Conservation (phyloP, 2,888 invertebrate genomes). For the Amphipoea oculea region DNA sequence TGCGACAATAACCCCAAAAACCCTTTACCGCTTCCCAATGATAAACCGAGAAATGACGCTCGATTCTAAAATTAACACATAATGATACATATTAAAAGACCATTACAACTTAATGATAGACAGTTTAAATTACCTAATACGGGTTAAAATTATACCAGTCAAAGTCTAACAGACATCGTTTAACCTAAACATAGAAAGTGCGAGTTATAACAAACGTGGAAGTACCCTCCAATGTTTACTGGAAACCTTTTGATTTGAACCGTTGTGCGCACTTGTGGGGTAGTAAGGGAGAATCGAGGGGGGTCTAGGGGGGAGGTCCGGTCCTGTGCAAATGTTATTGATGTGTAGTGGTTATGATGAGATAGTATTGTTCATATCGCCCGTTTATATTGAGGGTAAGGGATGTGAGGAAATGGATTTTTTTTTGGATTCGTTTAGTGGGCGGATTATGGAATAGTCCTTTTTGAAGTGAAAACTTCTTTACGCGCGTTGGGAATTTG, state of each 20-base stretch:
- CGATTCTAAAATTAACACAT: conserved; percentile 6
- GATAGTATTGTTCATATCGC: conserved; percentile 77
- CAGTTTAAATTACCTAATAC: conserved; percentile 20
- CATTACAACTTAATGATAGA: conserved; percentile 23
- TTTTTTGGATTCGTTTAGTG: conserved; percentile 39
- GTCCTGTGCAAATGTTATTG: conserved; percentile 80
- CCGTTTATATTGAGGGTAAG: conserved; percentile 72
- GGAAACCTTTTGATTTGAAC: conserved; percentile 78
- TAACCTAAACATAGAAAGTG: conserved; percentile 52
- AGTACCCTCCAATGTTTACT: conserved; percentile 75
- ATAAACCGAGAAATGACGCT: neutral
- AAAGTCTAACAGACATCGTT: conserved; percentile 39
- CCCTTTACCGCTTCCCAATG: neutral
- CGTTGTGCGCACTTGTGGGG: conserved; percentile 77
- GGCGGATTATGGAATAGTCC: neutral
- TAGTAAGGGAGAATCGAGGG: conserved; percentile 40
- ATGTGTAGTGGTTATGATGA: conserved; percentile 73
- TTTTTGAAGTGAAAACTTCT: neutral
- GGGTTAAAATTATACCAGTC: conserved; percentile 21
- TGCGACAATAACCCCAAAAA: neutral
- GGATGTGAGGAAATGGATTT: conserved; percentile 46
- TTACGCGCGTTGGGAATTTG: too few relatives aligned
- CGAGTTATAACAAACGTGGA: conserved; percentile 69
- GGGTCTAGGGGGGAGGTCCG: conserved; percentile 60
- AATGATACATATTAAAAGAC: conserved; percentile 19